A percentile compares a stretch with the other conserved stretches of the same genome.
Evolutionary conservation across 2,888 invertebrate genomes (phyloP).

Genomic region (Schrankia costaestrigalis): DNA sequence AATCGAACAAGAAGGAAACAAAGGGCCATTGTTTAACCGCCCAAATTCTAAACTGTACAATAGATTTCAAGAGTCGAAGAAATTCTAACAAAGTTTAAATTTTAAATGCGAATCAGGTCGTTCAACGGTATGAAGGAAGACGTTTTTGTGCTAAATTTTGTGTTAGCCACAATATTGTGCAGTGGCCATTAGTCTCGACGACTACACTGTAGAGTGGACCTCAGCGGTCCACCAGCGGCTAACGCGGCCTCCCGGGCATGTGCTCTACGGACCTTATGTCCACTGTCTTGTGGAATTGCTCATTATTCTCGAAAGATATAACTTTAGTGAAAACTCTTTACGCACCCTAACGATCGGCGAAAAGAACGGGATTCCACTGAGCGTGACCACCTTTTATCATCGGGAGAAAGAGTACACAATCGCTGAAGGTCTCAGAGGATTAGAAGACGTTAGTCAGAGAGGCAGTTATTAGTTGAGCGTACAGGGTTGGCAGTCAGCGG

Average conservation of each 20-base stretch:
- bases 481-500: constrained; percentile 70
- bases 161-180: constrained; percentile 38
- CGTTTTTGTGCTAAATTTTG: constrained; percentile 76
- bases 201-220: constrained; percentile 60
- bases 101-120: constrained; percentile 73
- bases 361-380: constrained; percentile 35
- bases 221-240: constrained; percentile 38
- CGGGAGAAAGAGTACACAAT: constrained; percentile 49
- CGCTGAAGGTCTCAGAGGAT: constrained; percentile 50
- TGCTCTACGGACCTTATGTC: constrained; percentile 39
- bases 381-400: constrained; percentile 39
- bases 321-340: constrained; percentile 20
- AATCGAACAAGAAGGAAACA: constrained; percentile 77
- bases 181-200: constrained; percentile 53
- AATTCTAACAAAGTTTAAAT: constrained; percentile 73
- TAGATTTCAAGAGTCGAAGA: constrained; percentile 73
- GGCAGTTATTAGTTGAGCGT: constrained; percentile 69
- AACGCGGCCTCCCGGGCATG: constrained; percentile 37
- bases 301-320: constrained; percentile 21
- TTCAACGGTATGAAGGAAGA: constrained; percentile 79
- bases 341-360: constrained; percentile 32
- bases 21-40: constrained; percentile 67
- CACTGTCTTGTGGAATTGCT: constrained; percentile 44
- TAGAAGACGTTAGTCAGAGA: constrained; percentile 54
- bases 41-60: constrained; percentile 76